A percentile compares a stretch with the other conserved stretches of the same genome.
These are phyloP conservation scores for Nerophis ophidion DNA, from an alignment of 2,113 vertebrate species.

Conservation along the genomic window DNA sequence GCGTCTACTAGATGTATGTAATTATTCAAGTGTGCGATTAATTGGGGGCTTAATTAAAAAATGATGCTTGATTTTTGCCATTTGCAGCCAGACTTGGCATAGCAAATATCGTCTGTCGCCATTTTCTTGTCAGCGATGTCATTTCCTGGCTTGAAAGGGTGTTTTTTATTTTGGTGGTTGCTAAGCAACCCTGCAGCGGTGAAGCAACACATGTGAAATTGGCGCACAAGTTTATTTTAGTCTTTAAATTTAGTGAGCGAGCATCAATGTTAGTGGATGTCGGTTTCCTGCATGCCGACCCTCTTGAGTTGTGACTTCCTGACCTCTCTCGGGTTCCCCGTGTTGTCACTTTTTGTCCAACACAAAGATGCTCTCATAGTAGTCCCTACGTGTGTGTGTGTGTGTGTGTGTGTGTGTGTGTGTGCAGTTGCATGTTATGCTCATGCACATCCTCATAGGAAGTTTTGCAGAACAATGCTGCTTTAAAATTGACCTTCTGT, in stretches of 20 bases:
- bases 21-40: no score
- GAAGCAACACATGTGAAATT: no score
- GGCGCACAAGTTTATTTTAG: no score
- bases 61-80: not conserved
- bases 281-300: no score
- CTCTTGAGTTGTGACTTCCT: no score
- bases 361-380: no score
- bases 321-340: no score
- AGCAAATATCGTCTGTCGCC: not conserved
- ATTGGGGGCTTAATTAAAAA: not conserved
- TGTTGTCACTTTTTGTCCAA: no score
- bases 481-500: not conserved
- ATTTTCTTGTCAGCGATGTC: not conserved
- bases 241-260: no score
- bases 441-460: constrained; percentile 5
- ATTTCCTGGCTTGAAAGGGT: not conserved
- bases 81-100: not conserved
- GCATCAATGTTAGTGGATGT: no score
- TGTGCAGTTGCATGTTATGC: not conserved
- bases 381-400: not conserved
- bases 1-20: no score
- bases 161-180: not conserved
- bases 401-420: not conserved
- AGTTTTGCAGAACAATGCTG: constrained; percentile 2
- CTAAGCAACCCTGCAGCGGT: not conserved